These are phyloP conservation scores for Abrostola tripartita DNA, from an alignment of 2,888 invertebrate species.

Conservation along the genomic window DNA sequence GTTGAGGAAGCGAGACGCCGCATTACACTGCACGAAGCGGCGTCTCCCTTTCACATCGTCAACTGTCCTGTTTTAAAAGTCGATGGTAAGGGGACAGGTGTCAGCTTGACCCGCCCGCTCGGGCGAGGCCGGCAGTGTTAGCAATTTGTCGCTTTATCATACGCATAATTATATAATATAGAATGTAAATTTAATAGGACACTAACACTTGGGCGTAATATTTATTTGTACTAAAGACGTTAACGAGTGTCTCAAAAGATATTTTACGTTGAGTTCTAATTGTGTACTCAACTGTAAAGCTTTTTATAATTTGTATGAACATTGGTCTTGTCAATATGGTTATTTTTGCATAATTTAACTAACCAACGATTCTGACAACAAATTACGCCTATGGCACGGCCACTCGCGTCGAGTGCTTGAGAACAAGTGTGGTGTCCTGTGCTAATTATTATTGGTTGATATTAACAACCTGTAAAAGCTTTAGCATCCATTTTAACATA, in stretches of 20 bases:
- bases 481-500: constrained; percentile 5
- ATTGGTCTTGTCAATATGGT: too few relatives aligned
- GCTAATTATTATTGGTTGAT: not conserved
- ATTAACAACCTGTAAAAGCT: not conserved
- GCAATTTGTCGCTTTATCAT: constrained; percentile 1
- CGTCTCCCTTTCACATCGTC: too few relatives aligned
- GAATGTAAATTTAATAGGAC: not conserved
- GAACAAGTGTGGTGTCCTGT: not conserved
- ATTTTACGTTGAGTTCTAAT: too few relatives aligned
- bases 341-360: too few relatives aligned
- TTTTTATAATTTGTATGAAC: not conserved
- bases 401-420: not conserved
- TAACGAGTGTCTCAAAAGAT: not conserved
- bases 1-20: too few relatives aligned
- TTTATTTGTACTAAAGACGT: not conserved
- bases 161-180: constrained; percentile 4
- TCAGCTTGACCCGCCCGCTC: too few relatives aligned
- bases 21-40: too few relatives aligned
- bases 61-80: too few relatives aligned
- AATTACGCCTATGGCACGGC: not conserved
- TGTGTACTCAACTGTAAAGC: not conserved
- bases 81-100: too few relatives aligned
- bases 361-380: too few relatives aligned
- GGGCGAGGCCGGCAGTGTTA: not conserved
- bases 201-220: not conserved